Base-by-base conservation (phyloP, 2,888 invertebrate species). In the Nephrotoma guestfalica region DNA sequence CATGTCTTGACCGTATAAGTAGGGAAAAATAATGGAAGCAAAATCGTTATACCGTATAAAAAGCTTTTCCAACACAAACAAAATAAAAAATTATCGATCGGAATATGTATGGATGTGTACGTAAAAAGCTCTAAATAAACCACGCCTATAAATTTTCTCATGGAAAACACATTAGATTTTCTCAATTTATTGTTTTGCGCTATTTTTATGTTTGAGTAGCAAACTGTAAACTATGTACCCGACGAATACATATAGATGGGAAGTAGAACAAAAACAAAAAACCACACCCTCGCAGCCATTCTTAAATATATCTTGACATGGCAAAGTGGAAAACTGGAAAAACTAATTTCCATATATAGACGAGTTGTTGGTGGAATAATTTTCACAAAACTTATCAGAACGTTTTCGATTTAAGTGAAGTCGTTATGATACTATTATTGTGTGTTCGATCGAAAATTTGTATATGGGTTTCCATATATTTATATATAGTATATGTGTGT, bases 201-300 rank as follows among this genome's bases (percentile, higher is more conserved):
- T 71, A 71, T 71, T 71, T 71, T 71, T 9, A 30, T 18, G 9
- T 9, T 2, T 30, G 6, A 43, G 11, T 30, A 43, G 43, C 43
- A 43, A 43, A 43, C 43, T 43, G 43, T 9, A 43, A 43, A 43
- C 43, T 43, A 43, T 43, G 71, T 30, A 30, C 30, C 30, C 30
- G 30, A 30, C 30, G 30, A 30, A 30, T 30, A 30, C 30, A 30
- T 30, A 30, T 30, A 30, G 30, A 30, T 30, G 11, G 18, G 57
- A 47, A 57, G 57, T 7, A 40, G 5, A 84, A 9, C 43, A 85
- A 85, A 30, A 71, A 71, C 71, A 71, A 30, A 45, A 86, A 45
- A 86, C 86, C 86, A 86, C 86, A 86, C 86, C 86, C 86, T 86
- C 86, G 86, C 86, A 86, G 86, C 86, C 86, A 86, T 86, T 45